Conservation (phyloP, 2,797 vertebrate genomes). For the Fistularia commersonii region DNA sequence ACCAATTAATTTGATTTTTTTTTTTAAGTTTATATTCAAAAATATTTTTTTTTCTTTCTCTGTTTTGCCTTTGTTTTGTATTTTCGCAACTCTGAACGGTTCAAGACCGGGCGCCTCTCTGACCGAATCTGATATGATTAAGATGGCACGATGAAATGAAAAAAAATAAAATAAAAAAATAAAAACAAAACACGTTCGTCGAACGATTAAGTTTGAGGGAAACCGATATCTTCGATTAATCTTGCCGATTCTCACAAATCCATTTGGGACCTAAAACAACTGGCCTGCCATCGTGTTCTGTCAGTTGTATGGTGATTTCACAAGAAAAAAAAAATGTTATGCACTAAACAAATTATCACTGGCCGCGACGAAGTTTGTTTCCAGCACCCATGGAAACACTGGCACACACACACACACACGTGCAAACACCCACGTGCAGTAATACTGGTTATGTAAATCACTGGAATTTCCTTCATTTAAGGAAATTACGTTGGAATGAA, state of each 20-base stretch:
- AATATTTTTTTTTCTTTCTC: background rate
- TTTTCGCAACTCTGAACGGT: background rate
- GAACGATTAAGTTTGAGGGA: slow-evolving; percentile 66
- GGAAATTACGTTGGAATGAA: too few relatives aligned
- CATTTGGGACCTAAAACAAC: slow-evolving; percentile 30
- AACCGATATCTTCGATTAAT: slow-evolving; percentile 64
- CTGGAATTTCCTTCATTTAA: background rate
- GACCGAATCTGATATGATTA: slow-evolving; percentile 45
- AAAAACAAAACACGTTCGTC: slow-evolving; percentile 40
- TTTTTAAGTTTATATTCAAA: background rate
- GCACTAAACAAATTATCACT: too few relatives aligned
- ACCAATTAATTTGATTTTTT: slow-evolving; percentile 8
- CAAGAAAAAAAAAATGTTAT: too few relatives aligned
- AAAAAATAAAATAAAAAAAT: slow-evolving; percentile 35
- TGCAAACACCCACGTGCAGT: background rate
- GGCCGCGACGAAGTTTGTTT: background rate
- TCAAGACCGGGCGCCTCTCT: slow-evolving; percentile 34
- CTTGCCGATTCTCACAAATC: slow-evolving; percentile 58
- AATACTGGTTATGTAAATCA: background rate
- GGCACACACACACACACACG: slow-evolving; percentile 3
- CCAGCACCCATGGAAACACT: slow-evolving; percentile 4
- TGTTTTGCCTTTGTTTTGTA: slow-evolving; percentile 29
- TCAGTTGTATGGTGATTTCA: too few relatives aligned
- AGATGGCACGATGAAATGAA: too few relatives aligned
- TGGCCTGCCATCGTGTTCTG: too few relatives aligned